These are phyloP conservation scores for Tapirus indicus DNA, from an alignment of 2,797 vertebrate species.

Conservation along the genomic window DNA sequence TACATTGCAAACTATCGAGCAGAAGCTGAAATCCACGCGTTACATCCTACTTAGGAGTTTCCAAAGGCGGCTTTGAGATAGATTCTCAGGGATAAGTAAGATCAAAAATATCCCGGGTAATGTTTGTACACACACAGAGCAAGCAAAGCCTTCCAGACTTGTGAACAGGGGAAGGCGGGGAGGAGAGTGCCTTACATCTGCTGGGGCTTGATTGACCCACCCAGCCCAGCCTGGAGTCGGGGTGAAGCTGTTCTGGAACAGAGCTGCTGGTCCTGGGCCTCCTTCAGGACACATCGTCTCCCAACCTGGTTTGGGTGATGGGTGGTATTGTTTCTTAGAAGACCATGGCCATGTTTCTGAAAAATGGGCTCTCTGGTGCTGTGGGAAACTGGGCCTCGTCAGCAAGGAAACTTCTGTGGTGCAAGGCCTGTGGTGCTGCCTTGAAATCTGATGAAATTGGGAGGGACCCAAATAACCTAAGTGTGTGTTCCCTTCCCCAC, in stretches of 20 bases:
- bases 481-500: neutral
- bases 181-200: neutral
- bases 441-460: neutral
- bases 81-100: constrained; percentile 87
- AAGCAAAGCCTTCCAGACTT: constrained; percentile 45
- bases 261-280: neutral
- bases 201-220: neutral
- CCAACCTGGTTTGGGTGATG: neutral
- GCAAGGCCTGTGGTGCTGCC: neutral
- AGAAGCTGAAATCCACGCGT: constrained; percentile 85
- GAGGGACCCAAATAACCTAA: neutral
- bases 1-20: constrained; percentile 75
- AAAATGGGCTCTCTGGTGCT: neutral
- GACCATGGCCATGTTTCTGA: neutral
- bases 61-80: constrained; percentile 86
- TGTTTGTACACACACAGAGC: constrained; percentile 77
- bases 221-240: neutral
- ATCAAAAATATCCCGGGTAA: constrained; percentile 81
- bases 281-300: neutral
- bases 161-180: neutral
- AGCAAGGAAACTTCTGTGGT: neutral
- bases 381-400: neutral
- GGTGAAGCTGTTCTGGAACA: neutral
- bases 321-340: neutral
- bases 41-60: constrained; percentile 88